Percentiles rank a stretch among this genome's conserved stretches.
These are phyloP conservation scores for Octopus sinensis DNA, from an alignment of 1,140 invertebrate genomes.

Conservation along the genomic window DNA sequence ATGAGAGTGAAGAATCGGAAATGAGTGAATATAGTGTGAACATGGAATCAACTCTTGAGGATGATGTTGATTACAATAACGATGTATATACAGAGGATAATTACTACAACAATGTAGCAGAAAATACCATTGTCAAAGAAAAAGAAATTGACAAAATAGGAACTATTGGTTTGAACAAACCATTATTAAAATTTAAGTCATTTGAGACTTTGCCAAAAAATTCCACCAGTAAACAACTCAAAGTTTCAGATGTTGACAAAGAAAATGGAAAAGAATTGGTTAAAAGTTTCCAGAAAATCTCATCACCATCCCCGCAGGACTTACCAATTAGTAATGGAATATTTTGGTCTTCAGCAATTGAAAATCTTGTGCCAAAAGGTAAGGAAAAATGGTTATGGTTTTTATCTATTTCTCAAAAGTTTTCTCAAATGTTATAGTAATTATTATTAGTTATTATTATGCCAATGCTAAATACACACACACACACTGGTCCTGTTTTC, in stretches of 20 bases:
- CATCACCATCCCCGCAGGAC: background rate
- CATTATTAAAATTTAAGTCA: background rate
- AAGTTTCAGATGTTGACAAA: background rate
- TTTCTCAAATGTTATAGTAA: background rate
- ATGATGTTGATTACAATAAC: background rate
- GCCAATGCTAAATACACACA: no score
- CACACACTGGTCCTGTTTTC: no score
- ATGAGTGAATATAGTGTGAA: background rate
- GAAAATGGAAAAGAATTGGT: background rate
- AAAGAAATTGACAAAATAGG: background rate
- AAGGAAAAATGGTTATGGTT: slow-evolving; percentile 15
- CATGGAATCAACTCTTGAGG: background rate
- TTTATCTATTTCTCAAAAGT: slow-evolving; percentile 14
- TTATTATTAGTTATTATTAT: no score
- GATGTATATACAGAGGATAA: background rate
- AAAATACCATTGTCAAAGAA: background rate
- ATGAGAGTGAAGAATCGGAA: background rate
- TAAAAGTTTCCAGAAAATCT: background rate
- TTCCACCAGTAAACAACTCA: background rate
- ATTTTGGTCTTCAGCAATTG: slow-evolving; percentile 23
- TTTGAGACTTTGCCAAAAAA: background rate
- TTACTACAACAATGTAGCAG: background rate
- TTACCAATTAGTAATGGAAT: background rate
- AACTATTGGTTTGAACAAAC: background rate
- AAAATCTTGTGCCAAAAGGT: slow-evolving; percentile 24